phyloP scores from a whole-genome alignment of 2,113 vertebrate species.

The Colossoma macropomum region DNA sequence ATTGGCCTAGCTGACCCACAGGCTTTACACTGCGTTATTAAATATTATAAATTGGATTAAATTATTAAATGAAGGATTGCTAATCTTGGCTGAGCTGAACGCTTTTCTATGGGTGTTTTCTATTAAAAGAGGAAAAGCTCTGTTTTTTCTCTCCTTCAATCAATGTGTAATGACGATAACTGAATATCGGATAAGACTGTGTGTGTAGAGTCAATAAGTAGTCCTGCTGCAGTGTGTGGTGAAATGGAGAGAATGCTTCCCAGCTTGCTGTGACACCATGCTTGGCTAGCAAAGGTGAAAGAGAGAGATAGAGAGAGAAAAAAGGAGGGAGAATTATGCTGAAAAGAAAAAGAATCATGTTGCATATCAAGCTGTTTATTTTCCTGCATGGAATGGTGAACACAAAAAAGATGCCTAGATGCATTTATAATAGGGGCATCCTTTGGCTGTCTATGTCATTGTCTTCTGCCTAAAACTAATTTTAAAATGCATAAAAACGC shows the following conservation, averaged over 20 bases:
- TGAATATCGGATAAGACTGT: conserved; percentile 3
- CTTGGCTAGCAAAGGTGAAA: conserved; percentile 9
- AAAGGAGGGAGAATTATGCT: conserved; percentile 70
- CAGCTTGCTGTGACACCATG: conserved; percentile 42
- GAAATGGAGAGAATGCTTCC: conserved; percentile 20
- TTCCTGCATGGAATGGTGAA: conserved; percentile 86
- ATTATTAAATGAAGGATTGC: background rate
- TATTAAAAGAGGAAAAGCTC: background rate
- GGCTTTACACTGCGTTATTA: background rate
- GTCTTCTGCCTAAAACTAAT: conserved; percentile 85
- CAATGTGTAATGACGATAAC: background rate
- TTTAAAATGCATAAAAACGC: conserved; percentile 87
- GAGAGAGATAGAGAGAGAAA: conserved; percentile 61
- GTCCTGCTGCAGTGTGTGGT: conserved; percentile 30
- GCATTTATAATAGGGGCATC: conserved; percentile 86
- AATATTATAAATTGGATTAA: background rate
- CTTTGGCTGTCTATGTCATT: conserved; percentile 83
- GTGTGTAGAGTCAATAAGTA: background rate
- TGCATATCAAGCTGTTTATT: conserved; percentile 85
- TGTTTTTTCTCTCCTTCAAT: background rate
- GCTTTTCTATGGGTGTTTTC: background rate
- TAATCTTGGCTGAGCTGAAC: conserved; percentile 3
- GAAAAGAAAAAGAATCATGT: conserved; percentile 78
- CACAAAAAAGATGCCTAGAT: conserved; percentile 83
- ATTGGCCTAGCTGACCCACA: background rate